Base-by-base conservation (phyloP, 2,888 invertebrate genomes). In the Phania funesta region DNA sequence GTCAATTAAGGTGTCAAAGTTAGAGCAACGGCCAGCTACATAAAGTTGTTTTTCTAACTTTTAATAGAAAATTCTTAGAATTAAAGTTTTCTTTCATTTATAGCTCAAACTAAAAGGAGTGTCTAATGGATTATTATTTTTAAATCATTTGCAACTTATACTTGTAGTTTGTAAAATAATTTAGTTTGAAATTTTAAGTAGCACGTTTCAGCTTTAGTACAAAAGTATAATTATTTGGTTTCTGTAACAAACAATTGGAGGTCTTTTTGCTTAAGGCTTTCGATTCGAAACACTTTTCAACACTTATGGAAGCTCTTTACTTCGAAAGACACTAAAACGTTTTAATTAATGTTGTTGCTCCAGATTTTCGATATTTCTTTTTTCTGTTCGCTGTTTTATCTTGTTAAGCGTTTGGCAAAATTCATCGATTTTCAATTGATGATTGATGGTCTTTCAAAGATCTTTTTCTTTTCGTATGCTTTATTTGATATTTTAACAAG, bases 371-470 rank as follows among this genome's bases (percentile, higher is more conserved):
- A 6, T 41, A n/a, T 56, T 16, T 52, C 5, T 54, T 29, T 62
- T 32, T 29, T 38, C 7, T 18, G 2, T 18, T 52, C 29, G 56
- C 22, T 41, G 11, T 38, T 70, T 9, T 52, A 7, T 44, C n/a
- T 22, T 65, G 35, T 20, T 73, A 7, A 41, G 20, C n/a, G 35
- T 54, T n/a, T 38, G 38, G 7, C 16, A 67, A 67, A 74, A 62
- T 74, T 46, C 67, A 79, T 73, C 35, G 73, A 46, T 62, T 79
- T 74, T 73, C 60, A 79, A 79, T 79, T 74, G 46, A 67, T 62
- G 44, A 70, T 68, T 77, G 62, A 71, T 71, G 62, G 20, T 9
- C 48, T 48, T 24, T 64, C 9, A 54, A 58, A 13, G 29, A 32
- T 16, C 32, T 75, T 50, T 44, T 48, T 48, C 9, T 8, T 41